Evolutionary conservation across 2,888 invertebrate genomes (phyloP), one percentile per base, ranked within the genome.

Genomic region (Dioctria rufipes): DNA sequence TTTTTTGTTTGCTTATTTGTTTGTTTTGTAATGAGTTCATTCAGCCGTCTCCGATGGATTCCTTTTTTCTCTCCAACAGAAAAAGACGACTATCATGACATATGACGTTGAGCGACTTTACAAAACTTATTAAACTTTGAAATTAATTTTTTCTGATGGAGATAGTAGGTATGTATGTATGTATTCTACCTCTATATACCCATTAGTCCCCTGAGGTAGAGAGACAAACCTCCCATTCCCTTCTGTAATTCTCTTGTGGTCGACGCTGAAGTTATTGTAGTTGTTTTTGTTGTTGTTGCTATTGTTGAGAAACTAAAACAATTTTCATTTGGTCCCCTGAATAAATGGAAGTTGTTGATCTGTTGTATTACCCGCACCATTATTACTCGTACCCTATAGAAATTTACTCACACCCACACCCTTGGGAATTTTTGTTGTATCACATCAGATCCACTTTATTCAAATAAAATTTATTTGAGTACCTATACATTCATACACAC

Each of bases 101-200:
- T 77, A 77, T 77, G 77, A 77, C 77, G 77, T 63, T 77, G 63
- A 61, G 49, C 43, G 77, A 77, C 77, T 77, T 77, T 61, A 43
- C 63, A 77, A 73, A 66, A 77, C 77, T 77, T 77, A 77, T 77
- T 77, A 77, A 77, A 77, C 63, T 77, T 77, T 77, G 63, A 77
- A 77, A 77, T 77, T 77, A 77, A 77, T 77, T 63, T 77, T 77
- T 77, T 77, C 58, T 63, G 63, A 63, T 63, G 54, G 25, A 25
- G 25, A 2, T 25, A 25, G 25, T 25, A 25, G 25, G 25, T 25
- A 25, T 25, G 25, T 25, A 25, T 25, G 25, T 51, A 11, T 51
- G 51, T 51, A 9, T 51, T 51, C 8, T 61, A 61, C 61, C 61
- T 25, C 25, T 61, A 61, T 61, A 61, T 61, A 63, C 37, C 77